Conservation (phyloP, 2,113 vertebrate species). For the Gymnogyps californianus region DNA sequence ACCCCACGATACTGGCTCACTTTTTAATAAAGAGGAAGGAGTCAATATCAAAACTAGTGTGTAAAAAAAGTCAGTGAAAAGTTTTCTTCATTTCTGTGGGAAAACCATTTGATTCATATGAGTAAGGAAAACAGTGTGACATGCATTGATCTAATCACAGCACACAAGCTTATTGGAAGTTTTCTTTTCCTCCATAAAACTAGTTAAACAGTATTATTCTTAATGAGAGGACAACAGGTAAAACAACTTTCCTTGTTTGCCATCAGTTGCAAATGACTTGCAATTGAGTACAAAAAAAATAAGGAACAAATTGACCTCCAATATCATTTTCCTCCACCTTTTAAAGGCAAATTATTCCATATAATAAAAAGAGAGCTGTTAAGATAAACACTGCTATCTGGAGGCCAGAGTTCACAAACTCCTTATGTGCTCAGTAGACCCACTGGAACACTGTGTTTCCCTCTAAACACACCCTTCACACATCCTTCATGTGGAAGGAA, state of each 20-base stretch:
- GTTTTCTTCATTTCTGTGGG: background rate
- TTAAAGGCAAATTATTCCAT: background rate
- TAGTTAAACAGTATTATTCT: background rate
- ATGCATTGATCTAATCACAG: background rate
- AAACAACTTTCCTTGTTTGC: background rate
- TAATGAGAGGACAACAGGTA: background rate
- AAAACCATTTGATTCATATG: background rate
- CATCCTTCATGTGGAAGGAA: background rate
- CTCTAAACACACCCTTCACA: background rate
- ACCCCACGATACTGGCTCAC: rapidly evolving
- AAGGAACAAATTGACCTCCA: background rate
- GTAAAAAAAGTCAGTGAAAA: background rate
- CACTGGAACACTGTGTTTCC: background rate
- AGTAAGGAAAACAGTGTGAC: background rate
- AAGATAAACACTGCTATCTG: background rate
- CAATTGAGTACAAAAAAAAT: background rate
- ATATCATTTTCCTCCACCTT: background rate
- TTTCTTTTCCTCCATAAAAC: background rate
- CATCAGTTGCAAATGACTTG: background rate
- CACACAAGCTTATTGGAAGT: background rate
- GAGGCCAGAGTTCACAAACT: background rate
- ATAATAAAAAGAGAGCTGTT: background rate
- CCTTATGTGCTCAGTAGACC: background rate
- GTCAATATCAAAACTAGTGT: background rate
- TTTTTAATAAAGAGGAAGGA: background rate